These are phyloP conservation scores for Uromys caudimaculatus DNA, from an alignment of 2,797 vertebrate genomes.

Conservation along the genomic window DNA sequence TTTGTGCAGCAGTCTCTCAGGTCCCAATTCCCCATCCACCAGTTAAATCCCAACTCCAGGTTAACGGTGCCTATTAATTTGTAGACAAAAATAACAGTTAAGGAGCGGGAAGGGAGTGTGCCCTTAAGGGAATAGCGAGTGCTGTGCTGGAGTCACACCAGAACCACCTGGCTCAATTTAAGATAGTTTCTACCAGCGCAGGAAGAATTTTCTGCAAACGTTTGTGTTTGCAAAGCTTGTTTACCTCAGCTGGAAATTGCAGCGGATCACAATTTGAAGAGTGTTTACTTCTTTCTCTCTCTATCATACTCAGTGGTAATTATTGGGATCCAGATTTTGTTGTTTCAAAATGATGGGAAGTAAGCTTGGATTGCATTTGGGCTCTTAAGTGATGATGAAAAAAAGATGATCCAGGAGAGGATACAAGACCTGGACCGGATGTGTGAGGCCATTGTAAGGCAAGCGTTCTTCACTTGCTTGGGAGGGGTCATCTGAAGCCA, in stretches of 20 bases:
- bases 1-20: conserved; percentile 17
- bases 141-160: conserved; percentile 44
- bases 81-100: conserved; percentile 75
- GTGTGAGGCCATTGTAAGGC: not conserved
- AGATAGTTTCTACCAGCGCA: conserved; percentile 74
- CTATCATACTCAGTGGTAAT: conserved; percentile 78
- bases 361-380: conserved; percentile 47
- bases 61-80: conserved; percentile 75
- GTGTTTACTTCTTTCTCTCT: conserved; percentile 53
- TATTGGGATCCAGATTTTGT: conserved; percentile 71
- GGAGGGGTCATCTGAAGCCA: not conserved
- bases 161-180: conserved; percentile 79
- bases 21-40: conserved; percentile 58
- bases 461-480: not conserved
- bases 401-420: not conserved
- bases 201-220: conserved; percentile 83
- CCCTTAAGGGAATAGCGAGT: conserved; percentile 68
- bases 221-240: conserved; percentile 80
- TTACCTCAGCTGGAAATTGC: conserved; percentile 82
- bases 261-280: conserved; percentile 69
- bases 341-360: conserved; percentile 65
- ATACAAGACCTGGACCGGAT: not conserved
- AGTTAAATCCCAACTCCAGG: conserved; percentile 70
- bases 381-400: not conserved
- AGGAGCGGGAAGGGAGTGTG: conserved; percentile 50